Evolutionary conservation across 2,888 invertebrate species (phyloP).

Genomic region (Philereme vetulata): DNA sequence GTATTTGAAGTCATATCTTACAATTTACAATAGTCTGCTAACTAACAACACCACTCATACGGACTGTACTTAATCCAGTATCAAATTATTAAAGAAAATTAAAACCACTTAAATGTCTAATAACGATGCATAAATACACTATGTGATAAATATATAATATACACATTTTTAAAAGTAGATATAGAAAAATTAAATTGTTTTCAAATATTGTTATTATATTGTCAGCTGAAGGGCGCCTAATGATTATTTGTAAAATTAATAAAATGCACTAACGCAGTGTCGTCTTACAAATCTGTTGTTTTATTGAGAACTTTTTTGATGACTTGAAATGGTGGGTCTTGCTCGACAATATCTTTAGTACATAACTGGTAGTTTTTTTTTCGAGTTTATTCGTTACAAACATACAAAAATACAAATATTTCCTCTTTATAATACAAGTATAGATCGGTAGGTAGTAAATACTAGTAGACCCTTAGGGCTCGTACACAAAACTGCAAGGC

Average conservation of each 20-base stretch:
- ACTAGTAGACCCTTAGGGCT: too few relatives aligned
- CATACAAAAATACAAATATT: too few relatives aligned
- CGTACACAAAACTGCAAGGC: too few relatives aligned
- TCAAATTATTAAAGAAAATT: not conserved
- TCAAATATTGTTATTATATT: constrained; percentile 69
- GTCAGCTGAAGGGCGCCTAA: constrained; percentile 56
- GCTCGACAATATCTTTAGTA: too few relatives aligned
- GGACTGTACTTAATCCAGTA: not conserved
- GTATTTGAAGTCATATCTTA: too few relatives aligned
- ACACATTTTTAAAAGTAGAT: constrained; percentile 78
- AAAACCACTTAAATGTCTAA: constrained; percentile 35
- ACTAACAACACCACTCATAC: too few relatives aligned
- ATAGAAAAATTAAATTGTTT: constrained; percentile 60
- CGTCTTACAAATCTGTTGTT: constrained; percentile 62
- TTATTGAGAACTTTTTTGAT: constrained; percentile 42
- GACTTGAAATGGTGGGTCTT: too few relatives aligned
- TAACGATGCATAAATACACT: constrained; percentile 49
- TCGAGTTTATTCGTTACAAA: too few relatives aligned
- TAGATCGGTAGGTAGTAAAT: too few relatives aligned
- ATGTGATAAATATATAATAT: constrained; percentile 74
- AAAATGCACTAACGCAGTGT: constrained; percentile 77
- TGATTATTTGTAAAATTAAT: constrained; percentile 49
- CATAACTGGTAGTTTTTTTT: too few relatives aligned
- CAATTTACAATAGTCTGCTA: too few relatives aligned
- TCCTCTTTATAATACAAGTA: too few relatives aligned